Percentiles rank a stretch among this genome's conserved stretches.
Evolutionary conservation across 2,113 vertebrate genomes (phyloP).

Genomic region (Mobula birostris): DNA sequence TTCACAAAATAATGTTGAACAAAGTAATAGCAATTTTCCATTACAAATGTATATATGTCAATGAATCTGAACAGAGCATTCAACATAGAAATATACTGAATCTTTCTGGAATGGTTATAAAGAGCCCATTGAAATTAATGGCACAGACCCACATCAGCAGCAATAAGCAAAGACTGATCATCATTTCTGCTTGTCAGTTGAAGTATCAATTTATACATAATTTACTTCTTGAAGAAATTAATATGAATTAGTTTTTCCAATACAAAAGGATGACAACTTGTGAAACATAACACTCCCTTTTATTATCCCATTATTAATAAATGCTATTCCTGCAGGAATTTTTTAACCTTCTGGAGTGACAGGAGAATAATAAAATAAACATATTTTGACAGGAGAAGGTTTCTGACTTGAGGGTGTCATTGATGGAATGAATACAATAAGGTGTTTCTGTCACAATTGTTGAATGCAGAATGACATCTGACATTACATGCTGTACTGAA

Average conservation of each 20-base stretch:
- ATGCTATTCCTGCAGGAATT: constrained; percentile 40
- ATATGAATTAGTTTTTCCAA: constrained; percentile 42
- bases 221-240: not conserved
- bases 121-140: constrained; percentile 55
- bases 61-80: constrained; percentile 50
- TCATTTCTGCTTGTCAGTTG: constrained; percentile 36
- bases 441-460: constrained; percentile 46
- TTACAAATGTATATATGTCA: constrained; percentile 50
- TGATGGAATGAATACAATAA: constrained; percentile 47
- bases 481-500: constrained; percentile 46
- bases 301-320: constrained; percentile 39
- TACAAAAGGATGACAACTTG: constrained; percentile 39
- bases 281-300: constrained; percentile 29
- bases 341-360: constrained; percentile 48
- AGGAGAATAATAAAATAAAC: constrained; percentile 61
- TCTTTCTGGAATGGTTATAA: constrained; percentile 52
- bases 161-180: not conserved
- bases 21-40: constrained; percentile 54
- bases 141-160: constrained; percentile 43
- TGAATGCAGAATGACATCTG: constrained; percentile 50
- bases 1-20: constrained; percentile 53
- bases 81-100: constrained; percentile 50
- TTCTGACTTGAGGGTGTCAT: constrained; percentile 49
- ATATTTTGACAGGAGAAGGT: constrained; percentile 58
- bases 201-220: constrained; percentile 37